Percentiles rank a stretch among this genome's conserved stretches.
Evolutionary conservation across 1,140 invertebrate genomes (phyloP).

Genomic region (Zaprionus gabonicus): DNA sequence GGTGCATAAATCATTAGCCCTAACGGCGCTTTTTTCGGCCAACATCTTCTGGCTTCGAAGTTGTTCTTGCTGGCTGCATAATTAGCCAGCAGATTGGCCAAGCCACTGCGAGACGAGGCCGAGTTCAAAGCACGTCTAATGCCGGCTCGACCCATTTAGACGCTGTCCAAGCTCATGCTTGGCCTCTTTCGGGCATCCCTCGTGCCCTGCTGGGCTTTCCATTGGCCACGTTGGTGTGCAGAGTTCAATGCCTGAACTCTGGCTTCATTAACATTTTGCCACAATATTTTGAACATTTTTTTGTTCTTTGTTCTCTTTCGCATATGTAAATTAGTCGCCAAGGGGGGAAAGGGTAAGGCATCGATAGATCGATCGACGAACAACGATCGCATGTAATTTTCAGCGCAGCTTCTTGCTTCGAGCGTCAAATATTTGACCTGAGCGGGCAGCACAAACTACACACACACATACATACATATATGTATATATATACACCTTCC

Average conservation of each 20-base stretch:
- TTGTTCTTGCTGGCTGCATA: conserved; percentile 33
- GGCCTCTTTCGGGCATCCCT: conserved; percentile 1
- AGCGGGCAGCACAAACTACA: neutral
- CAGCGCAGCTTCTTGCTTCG: neutral
- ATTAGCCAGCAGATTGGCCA: conserved; percentile 17
- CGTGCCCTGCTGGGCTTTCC: conserved; percentile 19
- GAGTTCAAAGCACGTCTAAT: conserved; percentile 58
- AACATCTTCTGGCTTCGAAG: neutral
- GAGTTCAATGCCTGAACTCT: conserved; percentile 49
- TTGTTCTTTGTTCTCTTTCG: conserved; percentile 35
- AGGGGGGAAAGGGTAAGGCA: neutral
- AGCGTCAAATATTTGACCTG: conserved; percentile 32
- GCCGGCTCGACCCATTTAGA: conserved; percentile 45
- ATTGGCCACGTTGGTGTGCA: conserved; percentile 10
- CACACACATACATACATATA: neutral
- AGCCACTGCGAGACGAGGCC: neutral
- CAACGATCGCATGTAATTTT: neutral
- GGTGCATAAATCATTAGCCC: conserved; percentile 50
- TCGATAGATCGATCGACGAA: conserved; percentile 12
- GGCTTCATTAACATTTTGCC: conserved; percentile 52
- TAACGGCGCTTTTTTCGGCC: conserved; percentile 41
- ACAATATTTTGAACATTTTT: conserved; percentile 29
- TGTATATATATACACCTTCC: neutral
- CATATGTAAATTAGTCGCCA: conserved; percentile 42
- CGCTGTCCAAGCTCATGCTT: neutral